phyloP scores from a whole-genome alignment of 2,888 invertebrate species.

The Amiota communis region DNA sequence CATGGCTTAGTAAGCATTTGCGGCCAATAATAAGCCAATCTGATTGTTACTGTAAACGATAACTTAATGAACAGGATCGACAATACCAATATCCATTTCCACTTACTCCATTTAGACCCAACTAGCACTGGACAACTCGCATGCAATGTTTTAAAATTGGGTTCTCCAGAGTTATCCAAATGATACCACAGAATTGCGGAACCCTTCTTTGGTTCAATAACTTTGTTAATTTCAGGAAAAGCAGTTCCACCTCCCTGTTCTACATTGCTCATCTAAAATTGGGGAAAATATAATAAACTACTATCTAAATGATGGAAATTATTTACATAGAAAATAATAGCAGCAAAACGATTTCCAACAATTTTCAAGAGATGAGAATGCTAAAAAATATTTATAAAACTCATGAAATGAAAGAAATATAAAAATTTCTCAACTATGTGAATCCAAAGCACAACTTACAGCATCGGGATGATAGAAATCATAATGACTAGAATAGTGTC shows the following conservation, averaged over 20 bases:
- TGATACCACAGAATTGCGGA: slow-evolving; percentile 44
- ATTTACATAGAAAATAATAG: slow-evolving; percentile 47
- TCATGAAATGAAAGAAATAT: neutral
- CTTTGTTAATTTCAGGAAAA: slow-evolving; percentile 41
- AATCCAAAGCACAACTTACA: neutral
- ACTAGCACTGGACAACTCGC: slow-evolving; percentile 44
- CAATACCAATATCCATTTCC: neutral
- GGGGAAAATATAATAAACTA: neutral
- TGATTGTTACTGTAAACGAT: neutral
- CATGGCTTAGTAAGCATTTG: slow-evolving; percentile 72
- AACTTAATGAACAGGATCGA: neutral
- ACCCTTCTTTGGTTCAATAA: slow-evolving; percentile 34
- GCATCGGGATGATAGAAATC: slow-evolving; percentile 30
- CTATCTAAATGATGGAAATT: neutral
- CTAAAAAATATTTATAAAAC: neutral
- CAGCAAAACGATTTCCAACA: slow-evolving; percentile 40
- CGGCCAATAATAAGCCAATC: neutral
- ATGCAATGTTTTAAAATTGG: slow-evolving; percentile 42
- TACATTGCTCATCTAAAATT: slow-evolving; percentile 41
- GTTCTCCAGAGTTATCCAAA: slow-evolving; percentile 27
- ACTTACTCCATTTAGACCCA: slow-evolving; percentile 45
- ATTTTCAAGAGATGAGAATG: neutral
- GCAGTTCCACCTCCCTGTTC: slow-evolving; percentile 40
- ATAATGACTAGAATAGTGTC: slow-evolving; percentile 38
- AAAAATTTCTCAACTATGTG: neutral